Percentiles rank a stretch among this genome's conserved stretches.
These are phyloP conservation scores for Larimichthys polyactis DNA, from an alignment of 2,113 vertebrate species.

Conservation along the genomic window DNA sequence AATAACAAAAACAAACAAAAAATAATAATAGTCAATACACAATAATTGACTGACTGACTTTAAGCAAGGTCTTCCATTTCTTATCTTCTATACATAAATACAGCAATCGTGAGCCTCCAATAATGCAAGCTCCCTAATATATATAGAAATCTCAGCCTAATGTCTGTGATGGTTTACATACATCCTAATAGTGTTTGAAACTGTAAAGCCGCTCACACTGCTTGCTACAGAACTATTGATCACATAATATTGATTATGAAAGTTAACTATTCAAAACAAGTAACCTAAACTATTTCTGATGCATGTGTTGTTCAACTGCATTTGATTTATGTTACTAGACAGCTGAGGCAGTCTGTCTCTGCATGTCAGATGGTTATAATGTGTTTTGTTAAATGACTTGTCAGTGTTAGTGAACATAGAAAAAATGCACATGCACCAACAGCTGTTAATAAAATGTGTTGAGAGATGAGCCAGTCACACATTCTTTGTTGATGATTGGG, in stretches of 20 bases:
- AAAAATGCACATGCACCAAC: constrained; percentile 13
- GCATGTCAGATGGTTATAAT: constrained; percentile 5
- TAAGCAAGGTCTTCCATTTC: constrained; percentile 53
- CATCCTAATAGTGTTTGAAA: constrained; percentile 60
- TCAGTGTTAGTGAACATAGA: neutral
- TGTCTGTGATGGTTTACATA: constrained; percentile 53
- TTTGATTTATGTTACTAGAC: neutral
- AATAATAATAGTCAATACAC: constrained; percentile 54
- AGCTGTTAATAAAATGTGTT: constrained; percentile 44
- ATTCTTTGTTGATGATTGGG: constrained; percentile 16
- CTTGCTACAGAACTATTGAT: constrained; percentile 69
- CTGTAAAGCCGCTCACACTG: constrained; percentile 50
- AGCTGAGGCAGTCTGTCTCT: neutral
- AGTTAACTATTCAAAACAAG: constrained; percentile 50
- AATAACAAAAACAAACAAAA: too few species aligned
- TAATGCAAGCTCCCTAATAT: constrained; percentile 59
- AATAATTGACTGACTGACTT: constrained; percentile 58
- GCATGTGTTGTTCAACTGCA: neutral
- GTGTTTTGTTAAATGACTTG: neutral
- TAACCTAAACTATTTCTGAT: constrained; percentile 7
- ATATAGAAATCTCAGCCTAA: constrained; percentile 56
- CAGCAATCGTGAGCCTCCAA: constrained; percentile 56
- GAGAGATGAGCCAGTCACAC: constrained; percentile 22
- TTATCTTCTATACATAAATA: constrained; percentile 68
- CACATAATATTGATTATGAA: constrained; percentile 54